Percentiles rank a stretch among this genome's conserved stretches.
These are phyloP conservation scores for Momotus momota DNA, from an alignment of 2,797 vertebrate species.

Conservation along the genomic window DNA sequence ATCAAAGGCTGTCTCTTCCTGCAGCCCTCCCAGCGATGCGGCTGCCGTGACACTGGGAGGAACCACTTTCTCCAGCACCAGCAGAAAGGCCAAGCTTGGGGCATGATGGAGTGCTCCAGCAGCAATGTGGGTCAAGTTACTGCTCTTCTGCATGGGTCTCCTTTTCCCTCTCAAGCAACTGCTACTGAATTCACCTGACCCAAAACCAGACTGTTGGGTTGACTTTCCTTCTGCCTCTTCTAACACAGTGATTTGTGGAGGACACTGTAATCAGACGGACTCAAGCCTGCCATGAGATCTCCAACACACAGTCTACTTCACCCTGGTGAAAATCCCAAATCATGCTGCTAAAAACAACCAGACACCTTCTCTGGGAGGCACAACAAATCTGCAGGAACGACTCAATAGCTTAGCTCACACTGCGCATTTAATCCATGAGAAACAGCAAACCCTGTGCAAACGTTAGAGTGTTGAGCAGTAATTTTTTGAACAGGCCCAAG, in stretches of 20 bases:
- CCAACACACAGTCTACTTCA: background rate
- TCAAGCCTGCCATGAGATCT: background rate
- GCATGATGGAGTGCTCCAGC: background rate
- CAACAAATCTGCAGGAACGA: background rate
- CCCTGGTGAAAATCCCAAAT: background rate
- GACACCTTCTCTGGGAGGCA: background rate
- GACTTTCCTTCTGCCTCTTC: background rate
- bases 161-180: background rate
- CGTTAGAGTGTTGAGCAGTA: background rate
- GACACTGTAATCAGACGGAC: background rate
- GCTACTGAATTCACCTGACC: background rate
- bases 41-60: background rate
- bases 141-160: background rate
- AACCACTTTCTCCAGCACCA: background rate
- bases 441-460: background rate
- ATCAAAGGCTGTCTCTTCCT: background rate
- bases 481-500: background rate
- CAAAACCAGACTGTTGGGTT: background rate
- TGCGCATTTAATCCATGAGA: background rate
- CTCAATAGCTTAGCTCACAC: background rate
- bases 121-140: background rate
- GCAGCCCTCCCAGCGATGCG: fast-evolving
- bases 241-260: fast-evolving
- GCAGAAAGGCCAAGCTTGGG: background rate
- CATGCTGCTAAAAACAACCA: background rate